Conservation (phyloP, 1,140 invertebrate species). For the Muscidifurax raptorellus region DNA sequence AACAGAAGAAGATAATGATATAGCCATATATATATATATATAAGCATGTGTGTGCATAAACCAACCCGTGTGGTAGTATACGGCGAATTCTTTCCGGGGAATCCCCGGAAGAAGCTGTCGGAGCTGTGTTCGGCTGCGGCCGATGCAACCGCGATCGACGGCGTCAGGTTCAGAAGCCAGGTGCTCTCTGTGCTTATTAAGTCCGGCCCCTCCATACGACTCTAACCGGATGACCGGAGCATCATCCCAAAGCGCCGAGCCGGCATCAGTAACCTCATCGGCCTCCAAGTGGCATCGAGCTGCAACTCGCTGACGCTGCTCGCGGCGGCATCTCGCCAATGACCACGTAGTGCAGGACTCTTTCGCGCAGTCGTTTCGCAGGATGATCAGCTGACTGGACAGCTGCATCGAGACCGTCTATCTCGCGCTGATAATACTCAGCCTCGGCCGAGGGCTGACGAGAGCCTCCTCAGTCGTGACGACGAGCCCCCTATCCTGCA, state of each 20-base stretch:
- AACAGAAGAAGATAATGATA: too few relatives aligned
- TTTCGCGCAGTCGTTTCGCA: neutral
- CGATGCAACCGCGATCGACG: conserved; percentile 40
- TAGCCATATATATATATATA: too few relatives aligned
- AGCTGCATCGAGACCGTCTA: neutral
- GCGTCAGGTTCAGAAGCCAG: conserved; percentile 69
- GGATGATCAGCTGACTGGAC: neutral
- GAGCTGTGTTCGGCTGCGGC: conserved; percentile 47
- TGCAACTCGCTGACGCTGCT: neutral
- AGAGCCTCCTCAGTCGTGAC: neutral
- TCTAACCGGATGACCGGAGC: conserved; percentile 72
- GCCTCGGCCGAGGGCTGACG: neutral
- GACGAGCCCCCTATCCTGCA: neutral
- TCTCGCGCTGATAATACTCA: neutral
- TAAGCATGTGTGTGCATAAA: neutral
- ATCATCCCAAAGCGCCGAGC: conserved; percentile 62
- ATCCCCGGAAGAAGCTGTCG: conserved; percentile 65
- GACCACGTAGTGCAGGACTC: neutral
- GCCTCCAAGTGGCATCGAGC: conserved; percentile 7
- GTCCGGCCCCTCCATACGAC: conserved; percentile 74
- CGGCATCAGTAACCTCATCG: conserved; percentile 14
- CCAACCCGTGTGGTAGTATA: conserved; percentile 70
- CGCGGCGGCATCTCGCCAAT: neutral
- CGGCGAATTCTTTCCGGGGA: conserved; percentile 70
- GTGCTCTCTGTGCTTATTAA: conserved; percentile 64